Base-by-base conservation (phyloP, 2,888 invertebrate species). In the Scrobipalpa costella region DNA sequence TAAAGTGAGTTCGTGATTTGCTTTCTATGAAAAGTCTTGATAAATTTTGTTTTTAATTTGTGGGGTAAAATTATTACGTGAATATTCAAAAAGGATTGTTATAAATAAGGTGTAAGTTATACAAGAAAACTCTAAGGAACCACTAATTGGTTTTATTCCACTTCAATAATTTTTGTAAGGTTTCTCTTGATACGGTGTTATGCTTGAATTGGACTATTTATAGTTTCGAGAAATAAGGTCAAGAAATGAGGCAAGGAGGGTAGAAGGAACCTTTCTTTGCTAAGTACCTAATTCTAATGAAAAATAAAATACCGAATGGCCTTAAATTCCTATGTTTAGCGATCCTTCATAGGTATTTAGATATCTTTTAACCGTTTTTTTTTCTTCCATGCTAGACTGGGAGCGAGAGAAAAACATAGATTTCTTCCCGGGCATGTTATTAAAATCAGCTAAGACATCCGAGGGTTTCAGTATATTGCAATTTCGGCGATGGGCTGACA, bases 151-250 rank as follows among this genome's bases (percentile, higher is more conserved):
- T 34, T 13, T 34, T 15, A 55, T 21, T 52, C 52, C 11, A 52
- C 50, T 19, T 52, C 27, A 21, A 52, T 21, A 5, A 11, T 33
- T 55, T 27, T 55, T 34, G 34, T 55, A 55, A 34, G 55, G 55
- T 55, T 55, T 55, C 55, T n/a, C 55, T 15, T 55, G 55, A 34
- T 44, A 44, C 34, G 55, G n/a, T 34, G 33, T 55, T 34, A 34
- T 7, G 7, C n/a, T 27, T 15, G 0, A 55, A 55, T 55, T 34
- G 33, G 15, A n/a, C 15, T 27, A 55, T 7, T 33, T 33, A n/a
- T 9, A 50, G 17, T 21, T 33, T n/a, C 33, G 6, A n/a, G 33
- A 27, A 55, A 55, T 7, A 7, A 8, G 19, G 17, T 49, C 49
- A 49, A 15, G 8, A 27, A 27, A 27, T 27, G 5, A 27, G 27